Base-by-base conservation (phyloP, 2,888 invertebrate genomes). In the Coecobrya sp. region DNA sequence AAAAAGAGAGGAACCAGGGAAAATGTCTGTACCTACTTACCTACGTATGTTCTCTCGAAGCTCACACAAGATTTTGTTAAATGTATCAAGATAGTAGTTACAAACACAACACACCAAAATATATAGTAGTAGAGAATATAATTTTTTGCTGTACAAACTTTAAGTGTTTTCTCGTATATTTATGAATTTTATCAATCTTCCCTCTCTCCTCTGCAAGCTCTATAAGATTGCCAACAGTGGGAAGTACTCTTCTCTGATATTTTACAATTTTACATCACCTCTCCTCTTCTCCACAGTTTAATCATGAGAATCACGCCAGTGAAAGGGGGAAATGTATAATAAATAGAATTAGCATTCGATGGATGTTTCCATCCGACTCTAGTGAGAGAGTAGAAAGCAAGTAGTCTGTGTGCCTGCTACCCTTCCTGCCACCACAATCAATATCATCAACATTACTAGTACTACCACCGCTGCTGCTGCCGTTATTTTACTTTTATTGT, bases 201-300 rank as follows among this genome's bases (percentile, higher is more conserved):
- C 25, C 62, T 7, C 27, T 16, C 49, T 49, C 49, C 45, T 16
- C 49, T 36, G 22, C 36, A 7, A 36, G 36, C 36, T 68, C 68
- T 13, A 0, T 59, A n/a, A 36, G 45, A n/a, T 45, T 45, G 25
- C 16, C 22, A 49, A 11, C 2, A 49, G 45, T 76, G 30, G n/a
- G 1, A 19, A 45, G 49, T 19, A n/a, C 19, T 42, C 68, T 19
- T 73, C 19, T 19, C 8, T 16, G 30, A 55, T 52, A 79, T 79
- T 52, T 79, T 79, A 52, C 79, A 79, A 79, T 79, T 79, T 79
- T 42, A 79, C 79, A 79, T 27, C 27, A 52, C 52, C 52, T 13
- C 27, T 79, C 11, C 73, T 76, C 73, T 76, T n/a, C 16, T 79
- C 52, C 19, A 27, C 25, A 45, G 27, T 52, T 79, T 79, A 79